Conservation (phyloP, 2,113 vertebrate genomes). For the Sus scrofa region T2T-Sscrofa CM000817.6:147202001-147202500, state of each 20-base stretch:
- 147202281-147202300: background rate
- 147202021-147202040: background rate
- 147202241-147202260: constrained; percentile 17
- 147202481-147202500: background rate
- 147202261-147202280: background rate
- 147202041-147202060: background rate
- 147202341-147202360: background rate
- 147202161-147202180: background rate
- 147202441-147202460: background rate
- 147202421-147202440: background rate
- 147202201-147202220: constrained; percentile 27
- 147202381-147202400: background rate
- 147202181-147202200: background rate
- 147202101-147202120: background rate
- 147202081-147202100: background rate
- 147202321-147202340: background rate
- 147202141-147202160: background rate
- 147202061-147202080: background rate
- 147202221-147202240: background rate
- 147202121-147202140: constrained; percentile 16
- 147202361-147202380: background rate
- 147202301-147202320: background rate
- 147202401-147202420: background rate
- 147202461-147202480: background rate
- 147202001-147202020: background rate